Evolutionary conservation across 2,797 vertebrate species (phyloP).

Genomic region (Gallinago solitaria): DNA sequence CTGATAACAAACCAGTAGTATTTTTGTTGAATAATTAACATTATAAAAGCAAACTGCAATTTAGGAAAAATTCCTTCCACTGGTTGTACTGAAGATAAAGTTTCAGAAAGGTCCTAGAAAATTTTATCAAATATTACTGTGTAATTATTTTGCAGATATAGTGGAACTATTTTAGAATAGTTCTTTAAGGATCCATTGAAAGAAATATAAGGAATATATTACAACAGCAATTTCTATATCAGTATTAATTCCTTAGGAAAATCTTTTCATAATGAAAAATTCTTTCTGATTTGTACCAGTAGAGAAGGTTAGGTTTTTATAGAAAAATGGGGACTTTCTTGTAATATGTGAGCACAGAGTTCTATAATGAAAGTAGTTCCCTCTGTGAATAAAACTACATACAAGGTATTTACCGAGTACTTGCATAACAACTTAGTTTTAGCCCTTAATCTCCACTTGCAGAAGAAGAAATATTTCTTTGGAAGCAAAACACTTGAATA

Average conservation of each 20-base stretch:
- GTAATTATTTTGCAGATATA: background rate
- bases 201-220: background rate
- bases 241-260: background rate
- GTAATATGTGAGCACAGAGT: background rate
- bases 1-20: background rate
- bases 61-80: background rate
- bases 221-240: background rate
- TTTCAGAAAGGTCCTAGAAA: background rate
- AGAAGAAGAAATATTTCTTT: background rate
- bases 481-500: fast-evolving
- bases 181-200: background rate
- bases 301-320: background rate
- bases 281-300: background rate
- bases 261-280: background rate
- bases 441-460: background rate
- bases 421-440: background rate
- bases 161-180: background rate
- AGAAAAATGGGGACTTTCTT: background rate
- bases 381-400: background rate
- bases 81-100: background rate
- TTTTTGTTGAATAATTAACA: background rate
- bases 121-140: background rate
- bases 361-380: background rate
- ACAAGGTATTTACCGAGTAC: fast-evolving
- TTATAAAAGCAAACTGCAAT: background rate